These are phyloP conservation scores for Cydia pomonella DNA, from an alignment of 1,140 invertebrate species.

Conservation along the genomic window DNA sequence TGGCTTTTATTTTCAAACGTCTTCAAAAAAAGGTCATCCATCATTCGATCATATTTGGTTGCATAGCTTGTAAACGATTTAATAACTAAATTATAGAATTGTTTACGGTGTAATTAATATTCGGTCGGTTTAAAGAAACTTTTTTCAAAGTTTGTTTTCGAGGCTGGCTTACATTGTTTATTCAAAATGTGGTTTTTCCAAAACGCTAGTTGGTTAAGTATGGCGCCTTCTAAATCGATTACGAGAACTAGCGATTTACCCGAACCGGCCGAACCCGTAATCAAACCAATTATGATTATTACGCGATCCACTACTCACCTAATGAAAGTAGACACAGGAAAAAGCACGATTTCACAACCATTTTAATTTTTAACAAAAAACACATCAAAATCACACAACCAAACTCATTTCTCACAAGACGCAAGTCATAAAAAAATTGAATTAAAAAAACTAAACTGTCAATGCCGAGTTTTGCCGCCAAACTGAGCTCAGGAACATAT, in stretches of 20 bases:
- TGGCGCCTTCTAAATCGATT: not conserved
- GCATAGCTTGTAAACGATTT: no score
- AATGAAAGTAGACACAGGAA: constrained; percentile 58
- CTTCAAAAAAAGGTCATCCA: no score
- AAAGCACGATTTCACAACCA: constrained; percentile 39
- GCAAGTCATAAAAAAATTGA: constrained; percentile 36
- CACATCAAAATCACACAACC: not conserved
- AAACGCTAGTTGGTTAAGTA: not conserved
- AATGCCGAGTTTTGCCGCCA: constrained; percentile 60
- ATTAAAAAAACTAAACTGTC: constrained; percentile 53
- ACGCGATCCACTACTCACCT: constrained; percentile 51
- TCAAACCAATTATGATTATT: constrained; percentile 22
- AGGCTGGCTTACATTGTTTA: no score
- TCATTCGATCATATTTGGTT: no score
- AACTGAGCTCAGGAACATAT: constrained; percentile 59
- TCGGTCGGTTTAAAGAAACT: no score
- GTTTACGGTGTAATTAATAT: no score
- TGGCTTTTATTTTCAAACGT: no score
- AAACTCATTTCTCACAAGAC: not conserved
- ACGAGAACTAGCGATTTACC: not conserved
- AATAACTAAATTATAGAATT: no score
- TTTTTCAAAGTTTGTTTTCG: no score
- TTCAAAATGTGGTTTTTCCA: no score
- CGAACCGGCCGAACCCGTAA: not conserved
- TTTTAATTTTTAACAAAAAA: constrained; percentile 16